These are phyloP conservation scores for Ondatra zibethicus DNA, from an alignment of 2,113 vertebrate species.

Conservation along the genomic window DNA sequence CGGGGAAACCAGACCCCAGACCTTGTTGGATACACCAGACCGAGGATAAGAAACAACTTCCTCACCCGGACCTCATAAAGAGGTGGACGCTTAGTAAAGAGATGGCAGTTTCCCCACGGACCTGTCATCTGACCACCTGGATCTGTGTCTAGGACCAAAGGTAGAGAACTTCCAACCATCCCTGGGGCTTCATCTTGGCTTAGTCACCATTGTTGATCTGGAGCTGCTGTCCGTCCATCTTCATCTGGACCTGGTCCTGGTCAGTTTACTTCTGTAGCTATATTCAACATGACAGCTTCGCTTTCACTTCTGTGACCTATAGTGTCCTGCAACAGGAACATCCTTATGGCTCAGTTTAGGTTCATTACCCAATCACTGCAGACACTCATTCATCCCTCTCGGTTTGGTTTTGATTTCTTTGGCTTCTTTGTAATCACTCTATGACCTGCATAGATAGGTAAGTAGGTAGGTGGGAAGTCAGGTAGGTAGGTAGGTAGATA, in stretches of 20 bases:
- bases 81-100: background rate
- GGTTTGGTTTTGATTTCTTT: background rate
- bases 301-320: background rate
- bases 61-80: background rate
- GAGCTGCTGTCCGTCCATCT: background rate
- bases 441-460: background rate
- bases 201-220: background rate
- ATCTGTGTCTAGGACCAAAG: background rate
- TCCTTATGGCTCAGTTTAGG: background rate
- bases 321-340: background rate
- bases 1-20: background rate
- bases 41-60: background rate
- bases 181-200: background rate
- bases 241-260: background rate
- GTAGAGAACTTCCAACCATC: background rate
- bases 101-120: background rate
- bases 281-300: no score
- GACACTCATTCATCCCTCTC: background rate
- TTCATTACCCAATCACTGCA: background rate
- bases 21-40: background rate
- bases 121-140: background rate
- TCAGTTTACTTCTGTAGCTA: background rate
- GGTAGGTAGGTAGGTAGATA: background rate
- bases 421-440: background rate
- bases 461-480: background rate